A percentile compares a stretch with the other conserved stretches of the same genome.
Conservation (phyloP, 2,113 vertebrate genomes). For the Tinamus guttatus region DNA sequence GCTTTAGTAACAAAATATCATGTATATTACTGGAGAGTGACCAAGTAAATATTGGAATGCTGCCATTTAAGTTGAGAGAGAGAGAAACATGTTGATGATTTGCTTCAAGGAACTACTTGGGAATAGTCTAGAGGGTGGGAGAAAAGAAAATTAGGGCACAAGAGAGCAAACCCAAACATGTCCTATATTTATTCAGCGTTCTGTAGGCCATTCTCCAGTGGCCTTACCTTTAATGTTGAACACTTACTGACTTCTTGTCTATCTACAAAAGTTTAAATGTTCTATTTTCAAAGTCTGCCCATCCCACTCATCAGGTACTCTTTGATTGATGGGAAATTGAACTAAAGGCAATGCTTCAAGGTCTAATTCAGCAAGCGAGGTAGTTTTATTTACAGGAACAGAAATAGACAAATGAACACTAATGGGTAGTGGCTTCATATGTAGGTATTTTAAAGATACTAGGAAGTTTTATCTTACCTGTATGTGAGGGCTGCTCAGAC, state of each 20-base stretch:
- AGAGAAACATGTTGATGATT: constrained; percentile 17
- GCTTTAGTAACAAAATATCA: neutral
- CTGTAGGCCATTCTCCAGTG: neutral
- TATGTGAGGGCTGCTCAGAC: neutral
- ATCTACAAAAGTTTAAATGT: neutral
- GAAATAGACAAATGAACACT: neutral
- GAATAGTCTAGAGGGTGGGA: neutral
- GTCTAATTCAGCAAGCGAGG: neutral
- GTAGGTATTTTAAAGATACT: neutral
- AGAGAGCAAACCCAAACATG: constrained; percentile 27
- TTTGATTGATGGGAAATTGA: constrained; percentile 37
- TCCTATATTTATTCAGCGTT: neutral
- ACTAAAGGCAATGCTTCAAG: neutral
- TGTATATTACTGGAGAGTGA: constrained; percentile 40
- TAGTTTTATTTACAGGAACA: constrained; percentile 14
- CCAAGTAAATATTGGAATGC: constrained; percentile 33
- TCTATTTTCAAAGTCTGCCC: constrained; percentile 22
- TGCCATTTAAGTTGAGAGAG: neutral
- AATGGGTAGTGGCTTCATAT: neutral
- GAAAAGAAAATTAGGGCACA: constrained; percentile 13
- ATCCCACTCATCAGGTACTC: neutral
- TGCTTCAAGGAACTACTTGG: constrained; percentile 19
- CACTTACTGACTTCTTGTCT: neutral
- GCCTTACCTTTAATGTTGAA: constrained; percentile 33
- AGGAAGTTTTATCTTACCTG: neutral